Evolutionary conservation across 2,113 vertebrate species (phyloP).

Genomic region (Origma solitaria): DNA sequence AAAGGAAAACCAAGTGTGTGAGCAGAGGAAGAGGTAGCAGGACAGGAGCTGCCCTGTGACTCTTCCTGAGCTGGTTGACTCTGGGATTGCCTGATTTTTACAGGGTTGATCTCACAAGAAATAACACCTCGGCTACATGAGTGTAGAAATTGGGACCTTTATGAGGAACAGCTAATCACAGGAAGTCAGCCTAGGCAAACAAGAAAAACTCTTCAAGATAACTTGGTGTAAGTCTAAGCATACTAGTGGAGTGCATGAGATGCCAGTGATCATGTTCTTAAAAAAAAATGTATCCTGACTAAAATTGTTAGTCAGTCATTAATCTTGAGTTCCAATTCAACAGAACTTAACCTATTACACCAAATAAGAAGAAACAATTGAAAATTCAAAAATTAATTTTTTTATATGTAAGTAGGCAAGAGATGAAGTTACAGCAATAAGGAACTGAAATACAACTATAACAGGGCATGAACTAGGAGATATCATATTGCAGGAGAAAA

Average conservation of each 20-base stretch:
- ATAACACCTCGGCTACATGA: background rate
- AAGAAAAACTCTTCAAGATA: background rate
- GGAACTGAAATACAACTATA: background rate
- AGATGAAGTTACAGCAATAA: background rate
- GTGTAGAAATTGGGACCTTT: background rate
- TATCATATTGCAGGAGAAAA: background rate
- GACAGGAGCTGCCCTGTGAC: background rate
- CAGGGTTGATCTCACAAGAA: background rate
- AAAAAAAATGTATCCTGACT: accelerated
- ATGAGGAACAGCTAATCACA: background rate
- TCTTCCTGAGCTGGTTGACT: background rate
- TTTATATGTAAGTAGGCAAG: background rate
- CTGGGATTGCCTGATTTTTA: background rate
- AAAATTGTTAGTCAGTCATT: background rate
- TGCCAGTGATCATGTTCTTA: accelerated
- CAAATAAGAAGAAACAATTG: background rate
- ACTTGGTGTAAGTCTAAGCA: background rate
- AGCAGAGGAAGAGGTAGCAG: background rate
- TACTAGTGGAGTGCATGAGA: background rate
- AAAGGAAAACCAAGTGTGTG: background rate
- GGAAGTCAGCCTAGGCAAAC: background rate
- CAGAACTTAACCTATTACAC: background rate
- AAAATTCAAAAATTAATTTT: background rate
- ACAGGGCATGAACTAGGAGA: background rate
- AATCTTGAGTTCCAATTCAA: background rate